Base-by-base conservation (phyloP, 2,888 invertebrate genomes). In the Nomada lathburiana region DNA sequence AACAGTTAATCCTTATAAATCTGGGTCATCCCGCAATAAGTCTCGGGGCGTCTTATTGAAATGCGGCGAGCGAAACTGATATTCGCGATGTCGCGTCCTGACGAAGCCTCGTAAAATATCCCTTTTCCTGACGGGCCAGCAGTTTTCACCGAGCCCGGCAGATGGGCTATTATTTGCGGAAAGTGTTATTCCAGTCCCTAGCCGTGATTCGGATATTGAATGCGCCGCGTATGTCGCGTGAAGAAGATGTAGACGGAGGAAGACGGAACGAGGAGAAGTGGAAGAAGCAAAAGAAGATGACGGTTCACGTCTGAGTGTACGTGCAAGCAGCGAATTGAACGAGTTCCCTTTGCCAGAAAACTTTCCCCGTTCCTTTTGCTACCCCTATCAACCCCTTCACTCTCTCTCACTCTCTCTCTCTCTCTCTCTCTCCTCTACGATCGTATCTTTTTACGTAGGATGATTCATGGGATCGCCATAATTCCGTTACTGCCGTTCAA, bases 81-180 rank as follows among this genome's bases (percentile, higher is more conserved):
- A 81, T 79, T 62, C 80, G 26, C 76, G 83, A 86, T 76, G 86
- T 83, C 85, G 77, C 83, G 75, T 88, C 86, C 80, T 73, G 78
- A 81, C 78, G 80, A 78, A 69, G 72, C 68, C 78, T 64, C 80
- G 78, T 81, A 78, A 81, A 81, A 78, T 81, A 81, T 81, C 80
- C 80, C 73, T 74, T 82, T 83, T 80, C 69, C 70, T 71, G 73
- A 77, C 73, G 76, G 83, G 26, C 69, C 69, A 83, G 80, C 85
- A 83, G 72, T 83, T 83, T 85, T 76, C 75, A 42, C 16, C 62
- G 13, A 18, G 57, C 67, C 67, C 59, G 65, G 29, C 71, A 47
- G 75, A 75, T 70, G 82, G 82, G 76, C 82, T 59, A 84, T 77
- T 81, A 79, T 81, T 84, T 81, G 77, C 80, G 81, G 77, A 80